A percentile compares a stretch with the other conserved stretches of the same genome.
Conservation (phyloP, 1,140 invertebrate species). For the Saccostrea cuccullata region DNA sequence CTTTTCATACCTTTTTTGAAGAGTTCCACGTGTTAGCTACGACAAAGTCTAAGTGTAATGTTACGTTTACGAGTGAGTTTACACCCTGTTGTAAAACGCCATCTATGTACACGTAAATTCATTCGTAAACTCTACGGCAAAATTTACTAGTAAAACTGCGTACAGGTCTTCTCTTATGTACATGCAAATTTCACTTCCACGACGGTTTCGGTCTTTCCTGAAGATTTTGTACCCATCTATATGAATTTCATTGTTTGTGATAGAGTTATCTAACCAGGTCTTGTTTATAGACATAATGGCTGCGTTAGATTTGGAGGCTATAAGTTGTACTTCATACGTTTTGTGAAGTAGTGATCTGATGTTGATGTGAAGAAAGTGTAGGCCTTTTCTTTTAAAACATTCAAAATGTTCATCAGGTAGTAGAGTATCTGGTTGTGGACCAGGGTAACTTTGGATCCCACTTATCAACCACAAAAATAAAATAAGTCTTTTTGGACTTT, state of each 20-base stretch:
- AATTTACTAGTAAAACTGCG: background rate
- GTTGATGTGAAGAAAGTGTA: background rate
- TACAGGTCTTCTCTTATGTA: too few species aligned
- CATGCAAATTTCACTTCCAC: too few species aligned
- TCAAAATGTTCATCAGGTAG: background rate
- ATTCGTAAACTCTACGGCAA: background rate
- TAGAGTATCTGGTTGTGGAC: too few species aligned
- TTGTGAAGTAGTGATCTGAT: background rate
- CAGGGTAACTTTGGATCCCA: too few species aligned
- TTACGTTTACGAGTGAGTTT: background rate
- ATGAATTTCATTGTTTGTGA: too few species aligned
- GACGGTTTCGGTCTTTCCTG: too few species aligned
- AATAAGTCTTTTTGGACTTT: too few species aligned
- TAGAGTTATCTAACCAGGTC: background rate
- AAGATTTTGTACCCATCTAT: too few species aligned
- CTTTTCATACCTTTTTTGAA: background rate
- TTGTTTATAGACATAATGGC: background rate
- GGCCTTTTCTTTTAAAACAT: background rate
- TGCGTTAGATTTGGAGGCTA: background rate
- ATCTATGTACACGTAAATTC: background rate
- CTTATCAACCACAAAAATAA: too few species aligned
- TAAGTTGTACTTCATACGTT: background rate
- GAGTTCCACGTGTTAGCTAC: background rate
- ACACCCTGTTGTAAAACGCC: background rate
- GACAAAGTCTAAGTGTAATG: background rate